These are phyloP conservation scores for Stenchaetothrips biformis DNA, from an alignment of 2,888 invertebrate species.

Conservation along the genomic window DNA sequence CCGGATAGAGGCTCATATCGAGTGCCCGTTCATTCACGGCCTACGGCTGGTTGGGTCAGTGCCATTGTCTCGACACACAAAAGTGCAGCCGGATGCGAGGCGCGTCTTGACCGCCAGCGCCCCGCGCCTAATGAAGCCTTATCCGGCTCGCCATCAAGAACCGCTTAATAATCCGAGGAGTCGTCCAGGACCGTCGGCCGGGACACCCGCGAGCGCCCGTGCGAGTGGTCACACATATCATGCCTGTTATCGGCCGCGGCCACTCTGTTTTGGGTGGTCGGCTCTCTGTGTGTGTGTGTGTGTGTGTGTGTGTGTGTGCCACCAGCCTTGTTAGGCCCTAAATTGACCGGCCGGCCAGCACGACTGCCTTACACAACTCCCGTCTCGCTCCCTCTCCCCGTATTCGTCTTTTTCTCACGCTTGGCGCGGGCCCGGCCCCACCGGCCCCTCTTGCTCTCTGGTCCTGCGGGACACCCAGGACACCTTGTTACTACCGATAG, in stretches of 20 bases:
- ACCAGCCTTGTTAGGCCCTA: constrained; percentile 16
- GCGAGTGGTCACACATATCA: neutral
- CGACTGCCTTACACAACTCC: neutral
- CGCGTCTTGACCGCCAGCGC: too few species aligned
- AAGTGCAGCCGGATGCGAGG: too few species aligned
- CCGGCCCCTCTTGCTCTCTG: neutral
- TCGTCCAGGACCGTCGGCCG: too few species aligned
- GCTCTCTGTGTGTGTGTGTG: neutral
- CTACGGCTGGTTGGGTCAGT: too few species aligned
- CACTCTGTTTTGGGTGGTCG: constrained; percentile 16
- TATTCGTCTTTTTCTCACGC: constrained; percentile 21
- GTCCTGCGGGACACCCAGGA: neutral
- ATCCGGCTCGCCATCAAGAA: too few species aligned
- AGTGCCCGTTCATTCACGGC: too few species aligned
- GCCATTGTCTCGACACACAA: too few species aligned
- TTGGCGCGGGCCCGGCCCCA: neutral
- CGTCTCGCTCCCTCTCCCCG: neutral
- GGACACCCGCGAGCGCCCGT: too few species aligned
- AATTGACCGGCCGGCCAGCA: neutral
- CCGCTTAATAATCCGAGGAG: too few species aligned
- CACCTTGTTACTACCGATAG: constrained; percentile 9
- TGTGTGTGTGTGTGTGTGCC: neutral
- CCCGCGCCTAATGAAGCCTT: too few species aligned
- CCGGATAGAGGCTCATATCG: too few species aligned
- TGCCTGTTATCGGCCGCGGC: neutral